Evolutionary conservation across 2,797 vertebrate genomes (phyloP).

Genomic region (Helostoma temminkii): DNA sequence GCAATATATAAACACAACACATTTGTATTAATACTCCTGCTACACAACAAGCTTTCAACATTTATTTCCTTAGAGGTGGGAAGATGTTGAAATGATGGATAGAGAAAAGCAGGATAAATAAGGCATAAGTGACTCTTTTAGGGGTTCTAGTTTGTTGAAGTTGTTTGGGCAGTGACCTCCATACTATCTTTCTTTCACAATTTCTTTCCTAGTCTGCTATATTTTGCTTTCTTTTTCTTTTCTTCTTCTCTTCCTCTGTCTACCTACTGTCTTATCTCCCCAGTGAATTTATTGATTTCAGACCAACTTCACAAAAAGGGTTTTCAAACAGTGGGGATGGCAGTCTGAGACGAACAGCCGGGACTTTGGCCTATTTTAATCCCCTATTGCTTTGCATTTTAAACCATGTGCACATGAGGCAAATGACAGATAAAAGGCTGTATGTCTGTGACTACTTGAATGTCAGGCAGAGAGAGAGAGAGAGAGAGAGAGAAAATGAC

Average conservation of each 20-base stretch:
- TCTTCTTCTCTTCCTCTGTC: conserved; percentile 21
- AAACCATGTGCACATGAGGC: conserved; percentile 53
- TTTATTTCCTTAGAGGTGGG: conserved; percentile 44
- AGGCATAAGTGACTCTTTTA: conserved; percentile 37
- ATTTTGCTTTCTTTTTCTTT: conserved; percentile 7
- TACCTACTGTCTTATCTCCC: conserved; percentile 59
- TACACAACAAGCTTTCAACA: conserved; percentile 7
- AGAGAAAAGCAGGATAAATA: conserved; percentile 13
- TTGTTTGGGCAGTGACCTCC: conserved; percentile 39
- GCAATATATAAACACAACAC: no score
- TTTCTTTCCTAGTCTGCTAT: conserved; percentile 15
- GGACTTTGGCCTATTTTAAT: conserved; percentile 61
- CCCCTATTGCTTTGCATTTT: conserved; percentile 71
- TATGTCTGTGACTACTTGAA: conserved; percentile 8
- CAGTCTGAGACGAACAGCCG: conserved; percentile 49
- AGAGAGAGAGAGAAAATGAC: conserved; percentile 57
- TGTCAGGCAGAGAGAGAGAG: conserved; percentile 14
- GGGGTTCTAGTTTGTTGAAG: conserved; percentile 47
- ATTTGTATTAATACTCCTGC: conserved; percentile 2
- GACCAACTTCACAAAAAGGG: conserved; percentile 64
- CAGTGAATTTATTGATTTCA: conserved; percentile 68
- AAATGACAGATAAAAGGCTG: conserved; percentile 34
- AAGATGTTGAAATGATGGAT: conserved; percentile 5
- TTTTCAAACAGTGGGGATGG: conserved; percentile 63
- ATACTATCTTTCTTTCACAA: conserved; percentile 31